A percentile compares a stretch with the other conserved stretches of the same genome.
Evolutionary conservation across 2,888 invertebrate species (phyloP).

Genomic region (Congeria kusceri): DNA sequence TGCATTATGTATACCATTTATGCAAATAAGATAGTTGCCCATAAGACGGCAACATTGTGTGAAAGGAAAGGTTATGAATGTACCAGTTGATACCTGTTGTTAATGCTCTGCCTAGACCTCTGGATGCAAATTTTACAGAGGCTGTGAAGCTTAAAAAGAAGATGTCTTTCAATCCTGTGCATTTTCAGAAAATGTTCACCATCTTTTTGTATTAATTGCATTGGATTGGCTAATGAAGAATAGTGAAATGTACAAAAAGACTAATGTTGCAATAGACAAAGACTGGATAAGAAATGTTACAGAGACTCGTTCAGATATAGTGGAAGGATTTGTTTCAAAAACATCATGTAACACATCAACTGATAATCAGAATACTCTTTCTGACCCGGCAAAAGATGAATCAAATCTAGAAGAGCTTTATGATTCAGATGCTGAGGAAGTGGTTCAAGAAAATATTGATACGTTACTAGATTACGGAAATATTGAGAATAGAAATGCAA

Average conservation of each 20-base stretch:
- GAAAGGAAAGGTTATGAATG: constrained; percentile 66
- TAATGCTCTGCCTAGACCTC: constrained; percentile 27
- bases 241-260: constrained; percentile 47
- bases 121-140: constrained; percentile 54
- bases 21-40: constrained; percentile 46
- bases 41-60: constrained; percentile 59
- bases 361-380: no score
- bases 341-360: no score
- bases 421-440: constrained; percentile 43
- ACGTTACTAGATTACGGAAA: constrained; percentile 41
- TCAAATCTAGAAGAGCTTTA: no score
- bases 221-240: constrained; percentile 50
- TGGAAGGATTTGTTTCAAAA: no score
- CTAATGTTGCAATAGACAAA: no score
- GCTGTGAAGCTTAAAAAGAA: constrained; percentile 62
- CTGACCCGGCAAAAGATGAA: no score
- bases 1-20: constrained; percentile 53
- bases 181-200: constrained; percentile 59
- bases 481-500: constrained; percentile 20
- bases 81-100: constrained; percentile 63
- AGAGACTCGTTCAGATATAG: no score
- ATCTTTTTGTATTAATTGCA: constrained; percentile 48
- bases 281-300: no score
- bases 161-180: constrained; percentile 36
- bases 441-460: constrained; percentile 40